Conservation (phyloP, 2,797 vertebrate genomes). For the Sphenopsis melanotis region DNA sequence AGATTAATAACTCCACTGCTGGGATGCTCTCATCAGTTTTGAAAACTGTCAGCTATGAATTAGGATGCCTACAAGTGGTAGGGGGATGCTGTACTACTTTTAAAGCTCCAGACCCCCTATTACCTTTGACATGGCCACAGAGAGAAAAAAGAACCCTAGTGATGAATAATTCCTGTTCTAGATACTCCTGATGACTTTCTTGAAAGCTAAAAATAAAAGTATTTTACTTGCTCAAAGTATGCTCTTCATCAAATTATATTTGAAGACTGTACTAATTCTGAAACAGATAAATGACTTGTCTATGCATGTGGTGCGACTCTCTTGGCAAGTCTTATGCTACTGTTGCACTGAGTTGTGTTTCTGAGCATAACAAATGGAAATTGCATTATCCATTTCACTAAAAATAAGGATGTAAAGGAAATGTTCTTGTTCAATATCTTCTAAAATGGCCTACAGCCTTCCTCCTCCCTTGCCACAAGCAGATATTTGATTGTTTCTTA, state of each 20-base stretch:
- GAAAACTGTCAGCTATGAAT: background rate
- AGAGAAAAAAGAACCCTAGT: background rate
- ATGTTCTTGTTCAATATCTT: background rate
- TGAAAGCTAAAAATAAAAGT: background rate
- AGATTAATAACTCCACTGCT: background rate
- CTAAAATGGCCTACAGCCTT: background rate
- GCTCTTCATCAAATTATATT: background rate
- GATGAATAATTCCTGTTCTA: background rate
- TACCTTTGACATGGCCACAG: background rate
- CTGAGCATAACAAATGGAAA: background rate
- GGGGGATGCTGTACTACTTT: background rate
- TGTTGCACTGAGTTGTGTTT: background rate
- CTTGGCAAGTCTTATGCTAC: background rate
- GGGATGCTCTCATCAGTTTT: background rate
- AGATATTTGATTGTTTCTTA: background rate
- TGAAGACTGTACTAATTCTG: background rate
- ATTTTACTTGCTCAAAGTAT: background rate
- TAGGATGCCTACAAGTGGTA: background rate
- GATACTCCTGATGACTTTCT: background rate
- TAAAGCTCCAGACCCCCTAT: background rate
- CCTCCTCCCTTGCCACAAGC: background rate
- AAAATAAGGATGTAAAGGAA: background rate
- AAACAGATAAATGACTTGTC: background rate
- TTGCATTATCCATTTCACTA: background rate
- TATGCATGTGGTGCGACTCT: background rate